Evolutionary conservation across 2,113 vertebrate species (phyloP), one percentile per base, ranked within the genome.

Genomic region (Verasper variegatus): DNA sequence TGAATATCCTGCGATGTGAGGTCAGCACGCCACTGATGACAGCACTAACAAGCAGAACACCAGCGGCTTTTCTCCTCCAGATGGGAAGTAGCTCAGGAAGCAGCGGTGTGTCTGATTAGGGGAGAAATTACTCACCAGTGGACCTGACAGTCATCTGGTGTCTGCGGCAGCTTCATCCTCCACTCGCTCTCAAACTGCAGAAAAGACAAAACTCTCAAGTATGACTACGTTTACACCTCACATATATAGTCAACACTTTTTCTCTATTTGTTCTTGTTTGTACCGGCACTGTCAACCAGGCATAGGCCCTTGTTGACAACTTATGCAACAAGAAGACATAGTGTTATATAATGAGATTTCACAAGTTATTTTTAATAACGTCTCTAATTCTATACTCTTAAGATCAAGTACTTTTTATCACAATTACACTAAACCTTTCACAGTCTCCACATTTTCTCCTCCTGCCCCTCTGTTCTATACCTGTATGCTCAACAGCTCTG

Each of bases 31-130:
- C 1, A 23, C 35, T 37, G 31, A 62, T 65, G 68, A 60, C 59
- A 26, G 42, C n/a, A 9, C 40, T 63, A 71, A 77, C 49, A 66
- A 78, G 82, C 72, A 76, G 52, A 74, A 42, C 68, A 45, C 12
- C 71, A 67, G 80, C 73, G 72, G 71, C 59, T 70, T 71, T 58
- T 56, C 15, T 51, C 13, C 45, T 82, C 62, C 52, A 65, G 20
- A 77, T 45, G 67, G 77, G 37, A 68, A 77, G 54, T n/a, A 45
- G 72, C 40, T 65, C 71, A 71, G 82, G 85, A 85, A 79, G 56
- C 71, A 66, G 68, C 59, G 27, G 72, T 58, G 62, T 17, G 31
- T 31, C 31, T 31, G 82, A 86, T 83, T 69, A 51, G 65, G 47
- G 35, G 42, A 72, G 37, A 62, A 55, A 81, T 64, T 13, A 72